Base-by-base conservation (phyloP, 2,888 invertebrate species). In the Norana najaformis region DNA sequence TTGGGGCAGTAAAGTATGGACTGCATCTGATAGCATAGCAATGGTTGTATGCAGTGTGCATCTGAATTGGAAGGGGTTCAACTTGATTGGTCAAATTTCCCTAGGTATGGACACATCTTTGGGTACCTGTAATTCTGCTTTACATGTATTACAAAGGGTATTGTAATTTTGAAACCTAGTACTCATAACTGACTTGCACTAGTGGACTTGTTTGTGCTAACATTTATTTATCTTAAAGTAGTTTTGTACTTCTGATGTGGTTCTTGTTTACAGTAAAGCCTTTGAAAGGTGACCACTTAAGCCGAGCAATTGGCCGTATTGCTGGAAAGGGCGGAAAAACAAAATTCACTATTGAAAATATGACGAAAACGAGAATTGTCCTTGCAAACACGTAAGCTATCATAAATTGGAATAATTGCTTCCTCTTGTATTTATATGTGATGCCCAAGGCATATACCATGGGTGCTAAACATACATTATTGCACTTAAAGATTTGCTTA, bases 331-430 rank as follows among this genome's bases (percentile, higher is more conserved):
- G 98, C 37, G 99, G 99, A 38, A 96, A 98, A 91, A 99, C 99
- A 1, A 99, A 99, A 95, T 98, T 97, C 94, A 98, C 99, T 0
- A 99, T 99, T 93, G 99, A 99, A 96, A 99, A 99, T 95, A 98
- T 97, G 0, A 99, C 99, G 0, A 99, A 98, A 96, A 99, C 99
- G 0, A 96, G 99, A 94, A 98, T 99, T 94, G 98, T 99, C 38
- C 95, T 99, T 91, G 99, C 99, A 36, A 99, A 99, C 94, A 97
- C 92, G 94, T 94, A 92, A 90, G 92, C 69, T 69, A 30, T 30
- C 8, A 69, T n/a, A n/a, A 30, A 69, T 69, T n/a, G 69, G 11
- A n/a, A 30, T 69, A n/a, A 8, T n/a, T 85, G 16, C 36, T 83
- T 35, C n/a, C n/a, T 83, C 34, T 85, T 85, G 23, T 85, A 35